phyloP scores from a whole-genome alignment of 2,113 vertebrate genomes.

The Nannospalax galili region DNA sequence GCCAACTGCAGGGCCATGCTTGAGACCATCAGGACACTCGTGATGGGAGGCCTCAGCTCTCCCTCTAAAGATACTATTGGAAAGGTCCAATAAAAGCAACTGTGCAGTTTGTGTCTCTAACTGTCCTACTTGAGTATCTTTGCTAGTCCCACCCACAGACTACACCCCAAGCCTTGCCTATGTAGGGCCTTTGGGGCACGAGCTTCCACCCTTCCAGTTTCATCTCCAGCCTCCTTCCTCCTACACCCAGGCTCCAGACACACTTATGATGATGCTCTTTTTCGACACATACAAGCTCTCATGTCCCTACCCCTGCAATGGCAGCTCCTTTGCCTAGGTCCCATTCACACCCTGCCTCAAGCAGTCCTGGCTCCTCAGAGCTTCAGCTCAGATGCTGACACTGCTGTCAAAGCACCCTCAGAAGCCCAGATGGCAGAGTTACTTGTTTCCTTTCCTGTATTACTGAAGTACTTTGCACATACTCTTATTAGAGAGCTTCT shows the following conservation, averaged over 20 bases:
- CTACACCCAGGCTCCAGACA: accelerated
- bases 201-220: too few relatives aligned
- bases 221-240: not conserved
- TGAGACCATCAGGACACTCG: not conserved
- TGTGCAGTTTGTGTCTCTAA: accelerated
- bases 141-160: not conserved
- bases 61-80: accelerated
- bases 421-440: not conserved
- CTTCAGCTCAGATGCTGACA: not conserved
- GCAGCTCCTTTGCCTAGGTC: not conserved
- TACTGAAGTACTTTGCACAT: not conserved
- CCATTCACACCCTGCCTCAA: accelerated
- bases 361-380: not conserved
- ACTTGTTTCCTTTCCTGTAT: too few relatives aligned
- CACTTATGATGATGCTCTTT: accelerated
- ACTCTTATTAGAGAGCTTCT: not conserved
- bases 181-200: too few relatives aligned
- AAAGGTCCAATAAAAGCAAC: not conserved
- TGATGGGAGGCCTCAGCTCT: accelerated
- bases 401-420: not conserved
- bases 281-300: not conserved
- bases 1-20: accelerated
- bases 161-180: not conserved
- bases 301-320: not conserved
- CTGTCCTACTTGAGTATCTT: accelerated